phyloP scores from a whole-genome alignment of 2,113 vertebrate genomes.

The Corythornis cristatus region DNA sequence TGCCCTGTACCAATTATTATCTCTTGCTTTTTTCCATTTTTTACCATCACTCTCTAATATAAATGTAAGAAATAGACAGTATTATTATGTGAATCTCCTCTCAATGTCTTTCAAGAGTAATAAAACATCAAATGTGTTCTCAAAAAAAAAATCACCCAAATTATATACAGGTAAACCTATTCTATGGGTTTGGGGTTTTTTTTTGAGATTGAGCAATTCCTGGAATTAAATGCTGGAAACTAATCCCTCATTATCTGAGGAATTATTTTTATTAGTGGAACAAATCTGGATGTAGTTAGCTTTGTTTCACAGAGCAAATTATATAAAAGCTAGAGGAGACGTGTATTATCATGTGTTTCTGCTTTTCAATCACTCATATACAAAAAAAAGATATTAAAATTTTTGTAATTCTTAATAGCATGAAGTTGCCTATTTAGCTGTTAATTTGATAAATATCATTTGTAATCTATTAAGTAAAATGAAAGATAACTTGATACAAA shows the following conservation, averaged over 20 bases:
- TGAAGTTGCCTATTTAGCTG: not conserved
- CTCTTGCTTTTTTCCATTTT: not conserved
- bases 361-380: not conserved
- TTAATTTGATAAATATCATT: not conserved
- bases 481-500: not conserved
- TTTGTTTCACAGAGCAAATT: not conserved
- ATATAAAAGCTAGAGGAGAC: not conserved
- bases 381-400: not conserved
- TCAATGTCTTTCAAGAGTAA: not conserved
- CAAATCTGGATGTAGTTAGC: slow-evolving; percentile 14
- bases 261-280: slow-evolving; percentile 50
- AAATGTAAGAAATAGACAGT: not conserved
- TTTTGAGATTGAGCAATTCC: not conserved
- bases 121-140: not conserved
- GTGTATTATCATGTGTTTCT: not conserved
- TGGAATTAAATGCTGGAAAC: not conserved
- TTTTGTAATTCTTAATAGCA: not conserved
- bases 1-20: not conserved
- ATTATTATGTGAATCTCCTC: not conserved
- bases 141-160: not conserved
- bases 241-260: not conserved
- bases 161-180: not conserved
- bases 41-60: not conserved
- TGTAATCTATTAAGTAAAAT: not conserved
- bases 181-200: not conserved